A percentile compares a stretch with the other conserved stretches of the same genome.
These are phyloP conservation scores for Lymantria dispar DNA, from an alignment of 2,888 invertebrate genomes.

Conservation along the genomic window DNA sequence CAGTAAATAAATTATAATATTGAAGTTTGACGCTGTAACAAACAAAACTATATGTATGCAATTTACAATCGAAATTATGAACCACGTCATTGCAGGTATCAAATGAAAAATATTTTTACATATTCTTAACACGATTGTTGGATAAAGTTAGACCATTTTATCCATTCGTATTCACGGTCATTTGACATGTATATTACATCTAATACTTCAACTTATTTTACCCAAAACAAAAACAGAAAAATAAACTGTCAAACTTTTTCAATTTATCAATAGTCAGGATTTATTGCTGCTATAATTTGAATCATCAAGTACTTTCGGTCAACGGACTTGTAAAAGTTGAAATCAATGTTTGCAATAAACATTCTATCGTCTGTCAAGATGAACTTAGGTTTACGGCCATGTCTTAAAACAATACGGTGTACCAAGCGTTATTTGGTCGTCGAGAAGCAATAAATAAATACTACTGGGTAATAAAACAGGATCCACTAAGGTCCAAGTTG, in stretches of 20 bases:
- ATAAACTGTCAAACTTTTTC: slow-evolving; percentile 2
- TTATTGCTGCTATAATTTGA: slow-evolving; percentile 3
- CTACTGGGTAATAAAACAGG: slow-evolving; percentile 21
- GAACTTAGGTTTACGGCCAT: slow-evolving; percentile 45
- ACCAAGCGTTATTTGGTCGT: slow-evolving; percentile 28
- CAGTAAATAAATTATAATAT: too few relatives aligned
- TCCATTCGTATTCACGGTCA: too few relatives aligned
- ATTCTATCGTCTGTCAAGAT: slow-evolving; percentile 49
- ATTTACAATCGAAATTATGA: too few relatives aligned
- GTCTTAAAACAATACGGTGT: slow-evolving; percentile 27
- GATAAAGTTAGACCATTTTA: too few relatives aligned
- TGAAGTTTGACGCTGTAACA: too few relatives aligned
- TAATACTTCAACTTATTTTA: too few relatives aligned
- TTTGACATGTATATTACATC: too few relatives aligned
- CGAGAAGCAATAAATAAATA: slow-evolving; percentile 18
- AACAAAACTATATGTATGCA: too few relatives aligned
- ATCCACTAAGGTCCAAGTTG: slow-evolving; percentile 17
- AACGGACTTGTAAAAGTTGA: slow-evolving; percentile 47
- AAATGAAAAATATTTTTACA: too few relatives aligned
- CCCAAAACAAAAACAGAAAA: neutral
- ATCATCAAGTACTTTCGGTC: slow-evolving; percentile 28
- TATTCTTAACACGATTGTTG: too few relatives aligned
- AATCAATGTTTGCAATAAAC: slow-evolving; percentile 43
- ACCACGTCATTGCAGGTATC: too few relatives aligned
- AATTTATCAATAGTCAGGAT: slow-evolving; percentile 4